phyloP scores from a whole-genome alignment of 2,113 vertebrate species.

The Myiopsitta monachus region DNA sequence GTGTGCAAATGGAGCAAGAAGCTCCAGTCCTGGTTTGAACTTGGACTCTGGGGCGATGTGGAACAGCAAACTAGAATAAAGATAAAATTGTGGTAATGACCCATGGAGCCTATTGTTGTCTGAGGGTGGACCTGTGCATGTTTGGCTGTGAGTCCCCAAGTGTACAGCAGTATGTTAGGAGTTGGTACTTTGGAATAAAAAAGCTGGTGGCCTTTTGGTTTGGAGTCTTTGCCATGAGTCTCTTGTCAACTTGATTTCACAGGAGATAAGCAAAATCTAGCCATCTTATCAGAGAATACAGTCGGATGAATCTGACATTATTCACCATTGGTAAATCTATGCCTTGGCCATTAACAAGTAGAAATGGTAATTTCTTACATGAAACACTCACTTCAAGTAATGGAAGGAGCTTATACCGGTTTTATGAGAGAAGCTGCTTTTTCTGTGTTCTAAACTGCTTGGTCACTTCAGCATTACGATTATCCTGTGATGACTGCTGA shows the following conservation, averaged over 20 bases:
- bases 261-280: neutral
- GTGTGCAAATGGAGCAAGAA: neutral
- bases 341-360: neutral
- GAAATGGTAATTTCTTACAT: neutral
- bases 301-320: neutral
- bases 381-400: neutral
- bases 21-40: neutral
- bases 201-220: neutral
- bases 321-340: neutral
- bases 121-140: neutral
- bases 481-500: neutral
- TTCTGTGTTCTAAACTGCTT: neutral
- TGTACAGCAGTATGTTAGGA: neutral
- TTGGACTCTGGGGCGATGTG: too few relatives aligned
- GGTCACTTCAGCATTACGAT: neutral
- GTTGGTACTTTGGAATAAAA: neutral
- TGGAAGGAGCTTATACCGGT: neutral
- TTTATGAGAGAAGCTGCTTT: neutral
- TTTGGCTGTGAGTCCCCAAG: neutral
- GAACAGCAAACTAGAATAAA: neutral
- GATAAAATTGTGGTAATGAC: neutral
- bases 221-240: neutral
- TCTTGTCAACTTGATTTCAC: neutral
- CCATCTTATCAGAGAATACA: neutral
- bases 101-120: neutral